phyloP scores from a whole-genome alignment of 2,888 invertebrate genomes.

The Nasonovia ribisnigri region DNA sequence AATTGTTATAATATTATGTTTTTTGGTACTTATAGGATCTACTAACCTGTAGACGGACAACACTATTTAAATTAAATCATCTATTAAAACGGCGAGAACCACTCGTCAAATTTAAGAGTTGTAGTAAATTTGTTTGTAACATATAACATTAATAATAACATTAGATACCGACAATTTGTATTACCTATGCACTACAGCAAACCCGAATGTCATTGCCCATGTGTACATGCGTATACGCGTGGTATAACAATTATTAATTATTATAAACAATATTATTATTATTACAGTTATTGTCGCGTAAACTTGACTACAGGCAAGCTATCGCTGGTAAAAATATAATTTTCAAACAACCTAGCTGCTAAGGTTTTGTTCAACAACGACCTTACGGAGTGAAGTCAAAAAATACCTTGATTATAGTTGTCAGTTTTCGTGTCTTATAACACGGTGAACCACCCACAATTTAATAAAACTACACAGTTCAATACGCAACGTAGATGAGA shows the following conservation, averaged over 20 bases:
- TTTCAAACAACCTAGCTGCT: background rate
- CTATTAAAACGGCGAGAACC: background rate
- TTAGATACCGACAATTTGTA: background rate
- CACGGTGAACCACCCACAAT: constrained; percentile 32
- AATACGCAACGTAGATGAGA: background rate
- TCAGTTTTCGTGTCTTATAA: background rate
- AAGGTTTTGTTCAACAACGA: background rate
- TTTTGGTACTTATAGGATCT: background rate
- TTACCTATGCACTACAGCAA: background rate
- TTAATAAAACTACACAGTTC: background rate
- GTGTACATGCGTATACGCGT: background rate
- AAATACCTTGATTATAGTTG: background rate
- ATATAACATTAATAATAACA: background rate
- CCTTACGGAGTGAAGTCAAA: background rate
- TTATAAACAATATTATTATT: background rate
- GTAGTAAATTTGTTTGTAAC: background rate
- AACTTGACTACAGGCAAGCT: background rate
- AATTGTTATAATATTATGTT: background rate
- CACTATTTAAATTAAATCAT: background rate
- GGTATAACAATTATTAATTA: constrained; percentile 1
- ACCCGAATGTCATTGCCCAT: background rate
- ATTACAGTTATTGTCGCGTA: background rate
- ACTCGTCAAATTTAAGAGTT: background rate
- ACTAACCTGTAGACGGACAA: background rate
- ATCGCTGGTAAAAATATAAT: no score